Conservation (phyloP, 2,113 vertebrate genomes). For the Piliocolobus tephrosceles region DNA sequence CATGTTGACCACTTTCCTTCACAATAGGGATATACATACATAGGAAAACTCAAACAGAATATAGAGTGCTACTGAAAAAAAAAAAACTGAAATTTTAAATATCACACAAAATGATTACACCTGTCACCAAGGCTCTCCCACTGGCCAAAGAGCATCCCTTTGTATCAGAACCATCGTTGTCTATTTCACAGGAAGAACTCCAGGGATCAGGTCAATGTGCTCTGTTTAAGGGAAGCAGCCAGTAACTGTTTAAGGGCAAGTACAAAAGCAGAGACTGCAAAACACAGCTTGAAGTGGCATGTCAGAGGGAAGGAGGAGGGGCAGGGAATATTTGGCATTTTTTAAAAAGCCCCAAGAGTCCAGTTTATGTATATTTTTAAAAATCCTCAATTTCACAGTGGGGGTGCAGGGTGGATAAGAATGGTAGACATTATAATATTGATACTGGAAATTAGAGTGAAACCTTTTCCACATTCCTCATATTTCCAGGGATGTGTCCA, state of each 20-base stretch:
- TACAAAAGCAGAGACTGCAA: background rate
- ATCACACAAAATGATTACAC: background rate
- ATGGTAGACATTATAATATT: background rate
- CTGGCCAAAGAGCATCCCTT: background rate
- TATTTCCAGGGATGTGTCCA: conserved; percentile 39
- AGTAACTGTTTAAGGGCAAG: background rate
- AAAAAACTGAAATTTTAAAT: conserved; percentile 7
- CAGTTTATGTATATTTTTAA: background rate
- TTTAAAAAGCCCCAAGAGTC: conserved; percentile 3
- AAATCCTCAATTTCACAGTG: background rate
- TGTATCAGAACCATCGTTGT: background rate
- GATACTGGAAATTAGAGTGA: conserved; percentile 24
- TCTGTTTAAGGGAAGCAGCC: background rate
- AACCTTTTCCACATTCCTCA: conserved; percentile 29
- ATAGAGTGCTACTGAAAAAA: conserved; percentile 36
- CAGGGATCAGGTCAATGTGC: background rate
- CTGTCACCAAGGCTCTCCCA: background rate
- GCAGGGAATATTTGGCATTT: background rate
- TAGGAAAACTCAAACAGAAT: background rate
- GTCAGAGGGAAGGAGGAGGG: background rate
- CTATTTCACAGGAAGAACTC: background rate
- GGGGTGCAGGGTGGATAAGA: background rate
- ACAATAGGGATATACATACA: background rate
- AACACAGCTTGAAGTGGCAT: background rate
- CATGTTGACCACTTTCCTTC: background rate